phyloP scores from a whole-genome alignment of 1,140 invertebrate species.

The Drosophila nasuta region DNA sequence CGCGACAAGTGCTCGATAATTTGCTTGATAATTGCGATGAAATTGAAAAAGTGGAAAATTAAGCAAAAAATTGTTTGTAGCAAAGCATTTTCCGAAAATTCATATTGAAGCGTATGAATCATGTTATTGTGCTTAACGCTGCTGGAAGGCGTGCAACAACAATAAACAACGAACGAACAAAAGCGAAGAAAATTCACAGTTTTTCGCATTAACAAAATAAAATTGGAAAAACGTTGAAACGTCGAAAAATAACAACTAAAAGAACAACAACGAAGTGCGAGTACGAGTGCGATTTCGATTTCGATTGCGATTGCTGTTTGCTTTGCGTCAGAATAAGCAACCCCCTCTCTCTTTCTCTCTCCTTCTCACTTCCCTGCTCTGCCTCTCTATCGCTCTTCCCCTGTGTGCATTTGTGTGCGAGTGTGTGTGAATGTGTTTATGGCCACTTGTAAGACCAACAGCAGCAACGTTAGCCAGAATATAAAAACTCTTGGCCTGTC shows the following conservation, averaged over 20 bases:
- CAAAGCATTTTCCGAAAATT: conserved; percentile 16
- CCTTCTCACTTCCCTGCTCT: not conserved
- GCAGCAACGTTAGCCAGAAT: conserved; percentile 27
- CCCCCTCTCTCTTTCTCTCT: conserved; percentile 13
- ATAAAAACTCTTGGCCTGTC: conserved; percentile 37
- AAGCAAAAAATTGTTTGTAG: conserved; percentile 3
- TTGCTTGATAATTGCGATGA: conserved; percentile 23
- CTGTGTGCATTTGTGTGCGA: conserved; percentile 13
- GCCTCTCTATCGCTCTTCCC: conserved; percentile 6
- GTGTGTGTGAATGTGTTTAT: conserved; percentile 66
- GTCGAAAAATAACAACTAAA: conserved; percentile 13
- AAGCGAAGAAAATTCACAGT: conserved; percentile 13
- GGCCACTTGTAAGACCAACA: conserved; percentile 78
- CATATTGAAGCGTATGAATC: conserved; percentile 46
- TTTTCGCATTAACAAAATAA: conserved; percentile 14
- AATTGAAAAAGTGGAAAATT: conserved; percentile 13
- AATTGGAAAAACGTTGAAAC: conserved; percentile 17
- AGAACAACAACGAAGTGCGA: conserved; percentile 21
- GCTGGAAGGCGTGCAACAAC: conserved; percentile 53
- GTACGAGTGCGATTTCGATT: not conserved
- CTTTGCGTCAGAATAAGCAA: conserved; percentile 67
- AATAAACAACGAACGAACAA: conserved; percentile 40
- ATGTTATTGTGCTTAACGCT: conserved; percentile 38
- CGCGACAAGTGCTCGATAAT: conserved; percentile 55
- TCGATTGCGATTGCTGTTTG: conserved; percentile 39